Percentiles rank a stretch among this genome's conserved stretches.
Conservation (phyloP, 92 coral and sea anemone genomes). For the Plumapathes pennacea region DNA sequence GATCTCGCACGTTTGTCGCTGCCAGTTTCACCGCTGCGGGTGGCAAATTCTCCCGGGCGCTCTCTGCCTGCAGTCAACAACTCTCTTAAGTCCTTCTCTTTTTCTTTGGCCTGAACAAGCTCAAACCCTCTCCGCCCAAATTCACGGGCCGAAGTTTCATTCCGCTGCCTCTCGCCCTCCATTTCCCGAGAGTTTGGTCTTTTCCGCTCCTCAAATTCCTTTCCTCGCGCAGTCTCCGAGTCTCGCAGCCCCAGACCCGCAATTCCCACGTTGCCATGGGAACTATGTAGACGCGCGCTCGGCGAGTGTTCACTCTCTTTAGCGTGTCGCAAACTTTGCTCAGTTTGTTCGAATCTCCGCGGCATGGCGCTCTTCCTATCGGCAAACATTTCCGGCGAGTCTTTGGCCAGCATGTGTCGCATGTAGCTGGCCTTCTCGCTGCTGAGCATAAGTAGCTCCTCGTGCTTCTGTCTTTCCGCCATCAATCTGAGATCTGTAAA, state of each 20-base stretch:
- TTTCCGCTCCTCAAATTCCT: slow-evolving; percentile 49
- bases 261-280: slow-evolving; percentile 66
- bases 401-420: slow-evolving; percentile 45
- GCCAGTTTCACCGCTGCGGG: slow-evolving; percentile 15
- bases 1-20: too few relatives aligned
- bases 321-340: slow-evolving; percentile 20
- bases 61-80: slow-evolving; percentile 38
- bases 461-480: slow-evolving; percentile 64
- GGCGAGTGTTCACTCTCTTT: background rate
- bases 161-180: slow-evolving; percentile 36
- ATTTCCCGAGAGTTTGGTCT: slow-evolving; percentile 44
- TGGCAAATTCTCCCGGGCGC: slow-evolving; percentile 38
- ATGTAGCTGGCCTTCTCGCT: slow-evolving; percentile 31
- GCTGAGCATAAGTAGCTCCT: slow-evolving; percentile 56
- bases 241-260: slow-evolving; percentile 48
- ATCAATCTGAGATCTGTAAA: slow-evolving; percentile 46
- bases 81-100: too few relatives aligned
- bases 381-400: slow-evolving; percentile 49
- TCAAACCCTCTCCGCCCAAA: slow-evolving; percentile 60
- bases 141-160: slow-evolving; percentile 61
- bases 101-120: slow-evolving; percentile 63
- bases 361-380: slow-evolving; percentile 40
- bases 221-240: slow-evolving; percentile 57
- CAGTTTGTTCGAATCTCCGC: slow-evolving; percentile 23
- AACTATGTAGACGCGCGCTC: slow-evolving; percentile 34